Conservation (phyloP, 2,113 vertebrate genomes). For the Lycaon pictus region DNA sequence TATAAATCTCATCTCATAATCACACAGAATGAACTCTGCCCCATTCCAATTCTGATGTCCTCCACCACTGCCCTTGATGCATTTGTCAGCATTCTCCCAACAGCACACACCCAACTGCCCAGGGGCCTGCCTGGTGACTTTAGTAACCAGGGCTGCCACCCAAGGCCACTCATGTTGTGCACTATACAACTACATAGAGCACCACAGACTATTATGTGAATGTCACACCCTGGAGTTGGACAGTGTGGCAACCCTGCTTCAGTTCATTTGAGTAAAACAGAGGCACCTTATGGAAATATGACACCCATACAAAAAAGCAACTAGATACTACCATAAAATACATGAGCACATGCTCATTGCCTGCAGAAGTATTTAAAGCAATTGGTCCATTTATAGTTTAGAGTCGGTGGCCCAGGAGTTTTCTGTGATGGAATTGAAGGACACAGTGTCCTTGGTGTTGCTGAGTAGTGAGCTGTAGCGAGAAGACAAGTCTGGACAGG, state of each 20-base stretch:
- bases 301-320: not conserved
- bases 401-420: not conserved
- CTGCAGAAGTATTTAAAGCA: conserved; percentile 17
- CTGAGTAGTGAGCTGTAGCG: not conserved
- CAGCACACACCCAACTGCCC: conserved; percentile 6
- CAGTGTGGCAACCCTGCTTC: not conserved
- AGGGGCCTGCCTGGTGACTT: not conserved
- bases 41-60: not conserved
- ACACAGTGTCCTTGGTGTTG: not conserved
- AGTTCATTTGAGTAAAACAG: not conserved
- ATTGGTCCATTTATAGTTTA: not conserved
- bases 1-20: conserved; percentile 24
- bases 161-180: not conserved
- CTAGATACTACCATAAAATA: not conserved
- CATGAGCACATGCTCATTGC: not conserved
- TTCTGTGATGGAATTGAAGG: conserved; percentile 37
- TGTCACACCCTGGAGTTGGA: not conserved
- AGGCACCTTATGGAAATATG: not conserved
- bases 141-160: not conserved
- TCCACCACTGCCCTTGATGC: not conserved
- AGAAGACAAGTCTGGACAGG: conserved; percentile 70
- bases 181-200: not conserved
- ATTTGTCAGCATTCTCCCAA: conserved; percentile 2
- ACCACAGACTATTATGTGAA: not conserved
- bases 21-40: conserved; percentile 57